Base-by-base conservation (phyloP, 1,140 invertebrate genomes). In the Eurytemora carolleeae region DNA sequence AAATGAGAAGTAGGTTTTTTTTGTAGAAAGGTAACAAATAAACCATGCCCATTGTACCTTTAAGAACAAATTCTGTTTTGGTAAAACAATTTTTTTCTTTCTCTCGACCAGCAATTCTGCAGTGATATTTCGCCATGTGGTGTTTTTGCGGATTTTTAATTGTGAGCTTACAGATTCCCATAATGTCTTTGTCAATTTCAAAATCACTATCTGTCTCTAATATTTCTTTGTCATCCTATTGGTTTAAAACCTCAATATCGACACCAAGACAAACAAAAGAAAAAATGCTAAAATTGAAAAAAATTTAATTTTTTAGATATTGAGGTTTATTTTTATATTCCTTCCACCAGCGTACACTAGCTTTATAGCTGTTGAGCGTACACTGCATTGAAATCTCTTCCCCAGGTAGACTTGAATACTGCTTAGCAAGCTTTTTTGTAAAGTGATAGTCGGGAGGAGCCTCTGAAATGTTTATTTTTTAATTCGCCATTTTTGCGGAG, bases 381-480 rank as follows among this genome's bases (percentile, higher is more conserved):
- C 93, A 98, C 73, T 97, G 91, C 64, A 98, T 76, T 54, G 83
- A 78, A 16, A 82, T 80, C 73, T 97, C 93, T 69, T 96, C 93
- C 66, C 82, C 82, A 0, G 83, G 84, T 67, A 84, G 93, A 15
- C 91, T 87, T 67, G 87, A 85, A 24, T 81, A 78, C 65, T 83
- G 85, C 70, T 95, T 92, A 52, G 85, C 83, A 22, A 98, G 74
- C 25, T 81, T 84, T 74, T 90, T 92, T 0, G 84, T 82, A 75
- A 98, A 98, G 52, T 81, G 83, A 70, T 93, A 98, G 1, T 84
- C 82, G 16, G 91, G 91, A 74, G 94, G 91, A 58, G 94, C 86
- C 74, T 96, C 93, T 79, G 69, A 17, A 68, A 44, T 12, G 7
- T 12, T 44, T 7, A n/a, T 44, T 12, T 12, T 12, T 12, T 12